Conservation (phyloP, 2,888 invertebrate genomes). For the Oligia strigilis region DNA sequence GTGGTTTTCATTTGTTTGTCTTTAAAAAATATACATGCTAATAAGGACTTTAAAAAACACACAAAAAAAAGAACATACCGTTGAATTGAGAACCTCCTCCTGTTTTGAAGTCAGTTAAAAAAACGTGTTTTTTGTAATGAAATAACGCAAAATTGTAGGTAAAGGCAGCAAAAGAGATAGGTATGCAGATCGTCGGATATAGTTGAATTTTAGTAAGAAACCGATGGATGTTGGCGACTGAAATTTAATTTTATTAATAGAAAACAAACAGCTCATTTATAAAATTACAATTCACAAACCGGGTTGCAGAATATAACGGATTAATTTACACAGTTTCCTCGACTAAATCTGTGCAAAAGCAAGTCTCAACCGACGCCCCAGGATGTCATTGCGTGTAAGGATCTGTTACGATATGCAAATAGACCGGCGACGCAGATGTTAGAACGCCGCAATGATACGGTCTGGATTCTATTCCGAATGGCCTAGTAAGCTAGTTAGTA, state of each 20-base stretch:
- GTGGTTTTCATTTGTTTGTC: background rate
- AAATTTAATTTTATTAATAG: too few relatives aligned
- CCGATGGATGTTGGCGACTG: too few relatives aligned
- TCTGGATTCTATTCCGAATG: conserved; percentile 60
- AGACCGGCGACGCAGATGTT: conserved; percentile 65
- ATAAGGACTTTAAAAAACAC: background rate
- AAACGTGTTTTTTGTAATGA: background rate
- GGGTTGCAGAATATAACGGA: background rate
- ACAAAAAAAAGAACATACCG: too few relatives aligned
- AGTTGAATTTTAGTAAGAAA: too few relatives aligned
- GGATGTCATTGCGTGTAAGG: conserved; percentile 19
- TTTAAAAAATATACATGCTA: background rate
- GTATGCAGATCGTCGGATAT: too few relatives aligned
- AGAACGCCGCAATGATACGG: conserved; percentile 64
- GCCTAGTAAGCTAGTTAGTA: conserved; percentile 48
- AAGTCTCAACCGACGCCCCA: conserved; percentile 9
- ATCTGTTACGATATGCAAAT: conserved; percentile 70
- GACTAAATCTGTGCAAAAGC: conserved; percentile 29
- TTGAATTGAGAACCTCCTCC: too few relatives aligned
- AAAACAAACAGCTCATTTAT: too few relatives aligned
- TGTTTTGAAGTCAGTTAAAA: too few relatives aligned
- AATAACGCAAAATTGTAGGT: background rate
- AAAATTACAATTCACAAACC: too few relatives aligned
- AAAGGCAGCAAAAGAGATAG: too few relatives aligned
- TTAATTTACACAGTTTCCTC: background rate